phyloP scores from a whole-genome alignment of 2,797 vertebrate species.

The Cyprinella venusta region DNA sequence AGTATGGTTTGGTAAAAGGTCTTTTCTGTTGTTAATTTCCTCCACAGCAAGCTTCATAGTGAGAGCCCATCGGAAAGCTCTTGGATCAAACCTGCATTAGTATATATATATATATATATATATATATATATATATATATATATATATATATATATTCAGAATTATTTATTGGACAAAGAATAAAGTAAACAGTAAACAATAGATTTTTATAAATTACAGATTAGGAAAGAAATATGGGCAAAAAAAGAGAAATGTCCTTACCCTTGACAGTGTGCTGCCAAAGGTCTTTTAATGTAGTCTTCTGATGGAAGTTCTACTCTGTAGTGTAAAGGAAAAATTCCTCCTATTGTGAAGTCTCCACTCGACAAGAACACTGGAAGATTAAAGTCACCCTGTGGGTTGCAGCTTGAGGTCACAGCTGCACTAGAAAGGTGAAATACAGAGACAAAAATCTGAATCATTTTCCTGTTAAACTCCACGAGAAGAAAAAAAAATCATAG shows the following conservation, averaged over 20 bases:
- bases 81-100: constrained; percentile 64
- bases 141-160: no score
- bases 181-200: not conserved
- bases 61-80: constrained; percentile 64
- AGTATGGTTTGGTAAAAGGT: constrained; percentile 61
- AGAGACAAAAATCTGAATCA: constrained; percentile 16
- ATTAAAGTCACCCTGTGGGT: constrained; percentile 55
- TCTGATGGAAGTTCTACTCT: constrained; percentile 57
- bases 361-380: constrained; percentile 58
- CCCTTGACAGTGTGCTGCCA: constrained; percentile 61
- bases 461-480: not conserved
- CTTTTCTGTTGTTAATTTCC: constrained; percentile 62
- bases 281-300: constrained; percentile 58
- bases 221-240: not conserved
- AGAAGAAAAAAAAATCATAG: not conserved
- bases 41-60: constrained; percentile 65
- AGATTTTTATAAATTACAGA: not conserved
- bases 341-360: constrained; percentile 64
- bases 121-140: no score
- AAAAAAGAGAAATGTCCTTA: constrained; percentile 29
- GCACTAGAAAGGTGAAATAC: constrained; percentile 21
- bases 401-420: constrained; percentile 45
- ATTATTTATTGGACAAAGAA: not conserved
- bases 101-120: no score
- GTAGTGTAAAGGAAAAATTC: constrained; percentile 67